phyloP scores from a whole-genome alignment of 2,113 vertebrate species.

The Spilogale gracilis region DNA sequence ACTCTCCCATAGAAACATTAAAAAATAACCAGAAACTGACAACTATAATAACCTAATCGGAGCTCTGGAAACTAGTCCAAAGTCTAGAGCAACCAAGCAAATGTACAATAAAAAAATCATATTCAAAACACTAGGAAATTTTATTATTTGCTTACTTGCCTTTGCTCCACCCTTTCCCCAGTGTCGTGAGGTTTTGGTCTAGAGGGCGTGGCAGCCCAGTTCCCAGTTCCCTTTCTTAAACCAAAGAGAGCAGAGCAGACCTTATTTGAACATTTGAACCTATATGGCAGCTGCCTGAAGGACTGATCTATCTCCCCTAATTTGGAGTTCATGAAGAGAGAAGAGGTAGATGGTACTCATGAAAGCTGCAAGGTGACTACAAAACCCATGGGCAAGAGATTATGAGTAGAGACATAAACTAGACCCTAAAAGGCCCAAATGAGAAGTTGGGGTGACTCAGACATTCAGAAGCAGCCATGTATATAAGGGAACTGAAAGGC shows the following conservation, averaged over 20 bases:
- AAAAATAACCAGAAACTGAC: background rate
- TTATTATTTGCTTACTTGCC: background rate
- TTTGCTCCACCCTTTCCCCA: background rate
- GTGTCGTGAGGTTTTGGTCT: background rate
- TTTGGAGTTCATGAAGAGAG: background rate
- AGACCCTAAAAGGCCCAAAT: background rate
- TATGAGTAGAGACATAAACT: background rate
- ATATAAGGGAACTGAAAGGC: background rate
- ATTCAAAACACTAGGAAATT: background rate
- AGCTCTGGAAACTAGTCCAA: background rate
- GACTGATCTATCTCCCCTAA: background rate
- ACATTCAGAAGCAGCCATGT: background rate
- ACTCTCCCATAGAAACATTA: background rate
- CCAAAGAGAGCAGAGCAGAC: background rate
- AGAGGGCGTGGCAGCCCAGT: background rate
- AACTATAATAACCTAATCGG: background rate
- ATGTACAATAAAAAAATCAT: background rate
- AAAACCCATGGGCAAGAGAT: background rate
- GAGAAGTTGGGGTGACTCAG: too few relatives aligned
- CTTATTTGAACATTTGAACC: background rate
- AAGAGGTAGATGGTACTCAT: background rate
- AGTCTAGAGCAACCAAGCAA: background rate
- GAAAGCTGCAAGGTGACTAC: background rate
- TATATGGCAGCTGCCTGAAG: background rate
- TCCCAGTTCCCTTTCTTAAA: background rate